Evolutionary conservation across 2,888 invertebrate genomes (phyloP).

Genomic region (Diarsia rubi): DNA sequence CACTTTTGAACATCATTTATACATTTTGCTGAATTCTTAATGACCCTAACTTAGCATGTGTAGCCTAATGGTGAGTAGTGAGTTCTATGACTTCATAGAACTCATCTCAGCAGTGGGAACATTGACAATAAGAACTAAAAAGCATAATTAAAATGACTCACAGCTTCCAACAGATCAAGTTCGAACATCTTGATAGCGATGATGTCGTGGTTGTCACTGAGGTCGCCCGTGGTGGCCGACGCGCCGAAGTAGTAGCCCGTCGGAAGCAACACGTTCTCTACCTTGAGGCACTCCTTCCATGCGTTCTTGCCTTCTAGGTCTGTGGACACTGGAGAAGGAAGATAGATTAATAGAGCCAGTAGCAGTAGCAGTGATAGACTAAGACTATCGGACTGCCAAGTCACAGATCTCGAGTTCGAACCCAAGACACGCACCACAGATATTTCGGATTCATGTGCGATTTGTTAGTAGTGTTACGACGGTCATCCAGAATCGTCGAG

Average conservation of each 20-base stretch:
- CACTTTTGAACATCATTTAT: neutral
- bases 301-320: constrained; percentile 97
- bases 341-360: too few species aligned
- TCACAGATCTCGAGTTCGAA: too few species aligned
- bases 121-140: neutral
- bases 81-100: too few species aligned
- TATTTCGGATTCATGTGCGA: too few species aligned
- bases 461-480: too few species aligned
- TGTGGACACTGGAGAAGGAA: constrained; percentile 93
- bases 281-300: constrained; percentile 98
- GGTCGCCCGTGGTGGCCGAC: constrained; percentile 98
- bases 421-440: too few species aligned
- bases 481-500: too few species aligned
- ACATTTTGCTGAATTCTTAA: neutral
- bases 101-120: neutral
- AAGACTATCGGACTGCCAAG: too few species aligned
- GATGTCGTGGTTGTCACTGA: constrained; percentile 99
- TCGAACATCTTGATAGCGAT: constrained; percentile 98
- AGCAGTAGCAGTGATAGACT: too few species aligned
- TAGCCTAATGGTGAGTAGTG: too few species aligned
- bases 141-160: constrained; percentile 68
- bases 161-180: constrained; percentile 94
- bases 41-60: neutral
- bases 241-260: constrained; percentile 98
- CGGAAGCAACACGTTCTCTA: constrained; percentile 97